Percentiles rank a stretch among this genome's conserved stretches.
phyloP scores from a whole-genome alignment of 2,888 invertebrate genomes.

The Anoplius nigerrimus region DNA sequence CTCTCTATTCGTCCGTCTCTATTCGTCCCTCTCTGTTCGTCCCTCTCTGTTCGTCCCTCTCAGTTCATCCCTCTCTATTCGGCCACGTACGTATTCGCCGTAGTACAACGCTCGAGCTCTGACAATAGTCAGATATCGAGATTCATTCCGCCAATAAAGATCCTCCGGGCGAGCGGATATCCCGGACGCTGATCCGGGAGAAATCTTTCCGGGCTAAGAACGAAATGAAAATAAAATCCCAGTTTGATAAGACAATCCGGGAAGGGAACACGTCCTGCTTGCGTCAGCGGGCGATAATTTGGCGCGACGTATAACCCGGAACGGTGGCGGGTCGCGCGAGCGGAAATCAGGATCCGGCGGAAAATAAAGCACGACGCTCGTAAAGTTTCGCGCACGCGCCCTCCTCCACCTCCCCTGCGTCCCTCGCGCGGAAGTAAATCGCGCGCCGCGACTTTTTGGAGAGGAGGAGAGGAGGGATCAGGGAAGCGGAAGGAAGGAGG shows the following conservation, averaged over 20 bases:
- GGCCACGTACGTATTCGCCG: too few relatives aligned
- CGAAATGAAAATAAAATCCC: constrained; percentile 4
- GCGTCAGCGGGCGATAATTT: constrained; percentile 6
- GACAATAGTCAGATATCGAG: neutral
- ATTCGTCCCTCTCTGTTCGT: too few relatives aligned
- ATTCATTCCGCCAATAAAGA: too few relatives aligned
- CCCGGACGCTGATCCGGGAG: too few relatives aligned
- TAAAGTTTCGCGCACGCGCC: neutral
- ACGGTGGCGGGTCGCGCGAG: neutral
- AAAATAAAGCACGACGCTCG: constrained; percentile 4
- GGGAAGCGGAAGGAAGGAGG: neutral
- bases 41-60: too few relatives aligned
- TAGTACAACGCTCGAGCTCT: too few relatives aligned
- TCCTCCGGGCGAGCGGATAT: too few relatives aligned
- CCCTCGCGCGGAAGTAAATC: constrained; percentile 3
- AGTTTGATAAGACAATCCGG: constrained; percentile 5
- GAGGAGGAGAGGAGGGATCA: neutral
- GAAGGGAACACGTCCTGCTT: neutral
- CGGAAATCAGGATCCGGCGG: neutral
- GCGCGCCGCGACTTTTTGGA: constrained; percentile 1
- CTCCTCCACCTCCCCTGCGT: too few relatives aligned
- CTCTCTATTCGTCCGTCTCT: too few relatives aligned
- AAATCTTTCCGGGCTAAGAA: too few relatives aligned
- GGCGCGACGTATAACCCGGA: neutral
- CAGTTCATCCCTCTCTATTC: too few relatives aligned